Base-by-base conservation (phyloP, 2,888 invertebrate genomes). In the Stictocephala bisonia region DNA sequence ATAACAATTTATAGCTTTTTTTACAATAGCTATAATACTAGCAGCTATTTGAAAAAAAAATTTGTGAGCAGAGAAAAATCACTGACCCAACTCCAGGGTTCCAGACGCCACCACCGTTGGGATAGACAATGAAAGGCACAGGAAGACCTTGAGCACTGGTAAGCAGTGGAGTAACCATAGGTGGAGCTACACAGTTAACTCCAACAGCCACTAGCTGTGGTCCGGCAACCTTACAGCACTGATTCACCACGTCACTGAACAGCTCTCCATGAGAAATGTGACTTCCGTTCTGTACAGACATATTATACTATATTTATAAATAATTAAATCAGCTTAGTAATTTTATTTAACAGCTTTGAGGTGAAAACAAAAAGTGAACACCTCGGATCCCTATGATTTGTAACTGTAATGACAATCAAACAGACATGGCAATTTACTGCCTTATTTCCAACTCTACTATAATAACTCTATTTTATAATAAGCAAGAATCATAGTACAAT, bases 81-180 rank as follows among this genome's bases (percentile, higher is more conserved):
- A 56, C 40, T 73, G 18, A 73, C 73, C 73, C 73, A 13, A 50
- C 26, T 27, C 67, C 64, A 3, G 88, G 87, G 67, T 90, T 88
- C 86, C 93, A 95, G 81, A 87, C 88, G 84, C 94, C 94, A 66
- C 97, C 97, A 80, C 95, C 95, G 83, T 97, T 98, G 4, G 97
- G 96, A 85, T 97, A 97, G 24, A 93, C 93, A 73, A 98, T 90
- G 70, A 96, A 85, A 2, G 94, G 93, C 71, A 94, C 88, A 67
- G 73, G 70, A n/a, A 77, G 74, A 35, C 83, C 84, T 51, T 83
- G 82, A 11, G 85, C 83, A 78, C 83, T 81, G 40, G 84, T 83
- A 22, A 85, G 84, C 56, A 94, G 84, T 0, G 88, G 82, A 18
- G 88, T 86, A 6, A 93, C 89, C 79, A 87, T 85, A 76, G 85